A percentile compares a stretch with the other conserved stretches of the same genome.
Conservation (phyloP, 2,797 vertebrate species). For the Danio aesculapii region DNA sequence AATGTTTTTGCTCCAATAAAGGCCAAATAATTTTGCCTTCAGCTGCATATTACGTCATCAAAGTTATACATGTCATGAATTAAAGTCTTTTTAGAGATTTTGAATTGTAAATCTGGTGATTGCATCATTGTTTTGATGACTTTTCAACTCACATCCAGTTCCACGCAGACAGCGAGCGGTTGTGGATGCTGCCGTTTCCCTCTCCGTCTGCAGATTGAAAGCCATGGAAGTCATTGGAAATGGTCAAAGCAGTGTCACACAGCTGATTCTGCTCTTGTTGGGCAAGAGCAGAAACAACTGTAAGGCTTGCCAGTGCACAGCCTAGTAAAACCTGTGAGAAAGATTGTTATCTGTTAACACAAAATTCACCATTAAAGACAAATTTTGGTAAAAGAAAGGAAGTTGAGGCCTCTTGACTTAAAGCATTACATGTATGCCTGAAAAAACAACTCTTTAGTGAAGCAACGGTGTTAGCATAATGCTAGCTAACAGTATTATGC, state of each 20-base stretch:
- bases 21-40: too few species aligned
- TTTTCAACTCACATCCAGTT: conserved; percentile 73
- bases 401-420: background rate
- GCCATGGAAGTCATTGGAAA: conserved; percentile 30
- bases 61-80: background rate
- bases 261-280: background rate
- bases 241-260: conserved; percentile 48
- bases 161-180: conserved; percentile 76
- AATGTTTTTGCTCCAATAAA: too few species aligned
- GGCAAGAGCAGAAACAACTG: too few species aligned
- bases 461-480: background rate
- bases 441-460: background rate
- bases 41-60: background rate
- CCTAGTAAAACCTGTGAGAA: conserved; percentile 35
- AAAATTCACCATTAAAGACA: background rate
- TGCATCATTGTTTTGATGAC: background rate
- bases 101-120: background rate
- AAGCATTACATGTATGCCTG: background rate
- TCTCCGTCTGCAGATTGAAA: background rate
- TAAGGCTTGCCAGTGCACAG: conserved; percentile 50
- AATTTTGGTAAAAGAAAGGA: background rate
- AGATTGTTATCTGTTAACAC: conserved; percentile 61
- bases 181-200: conserved; percentile 67
- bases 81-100: background rate
- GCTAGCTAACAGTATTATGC: background rate